Conservation (phyloP, 2,797 vertebrate genomes). For the Remorina albescens region DNA sequence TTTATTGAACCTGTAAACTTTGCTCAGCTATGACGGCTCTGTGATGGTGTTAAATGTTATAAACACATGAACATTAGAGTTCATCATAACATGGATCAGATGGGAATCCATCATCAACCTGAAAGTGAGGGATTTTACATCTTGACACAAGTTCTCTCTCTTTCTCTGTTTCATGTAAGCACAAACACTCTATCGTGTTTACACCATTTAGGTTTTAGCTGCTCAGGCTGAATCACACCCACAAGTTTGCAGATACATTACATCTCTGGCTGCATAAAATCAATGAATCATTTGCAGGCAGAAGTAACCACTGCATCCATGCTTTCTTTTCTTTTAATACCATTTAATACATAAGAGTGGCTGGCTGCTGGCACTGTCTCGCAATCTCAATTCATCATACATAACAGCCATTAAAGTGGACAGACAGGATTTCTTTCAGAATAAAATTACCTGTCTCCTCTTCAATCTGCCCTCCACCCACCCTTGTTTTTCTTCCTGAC, state of each 20-base stretch:
- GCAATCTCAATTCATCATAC: constrained; percentile 60
- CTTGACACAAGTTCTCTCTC: constrained; percentile 4
- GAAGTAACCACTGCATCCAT: constrained; percentile 25
- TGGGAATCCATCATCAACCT: constrained; percentile 40
- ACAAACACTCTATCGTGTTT: constrained; percentile 37
- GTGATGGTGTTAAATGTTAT: not conserved
- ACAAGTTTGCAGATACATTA: constrained; percentile 51
- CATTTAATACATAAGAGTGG: constrained; percentile 42
- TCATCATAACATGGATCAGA: not conserved
- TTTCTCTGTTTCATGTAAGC: not conserved
- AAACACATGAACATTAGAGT: constrained; percentile 10
- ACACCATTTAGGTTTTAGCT: constrained; percentile 46
- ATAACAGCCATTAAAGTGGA: constrained; percentile 45
- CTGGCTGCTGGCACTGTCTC: constrained; percentile 41
- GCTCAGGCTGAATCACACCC: constrained; percentile 48
- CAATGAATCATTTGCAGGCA: constrained; percentile 50
- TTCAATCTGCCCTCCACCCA: constrained; percentile 44
- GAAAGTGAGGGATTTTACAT: constrained; percentile 9
- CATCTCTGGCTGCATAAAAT: constrained; percentile 54
- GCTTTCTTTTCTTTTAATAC: constrained; percentile 48
- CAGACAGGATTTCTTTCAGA: constrained; percentile 45
- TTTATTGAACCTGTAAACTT: constrained; percentile 3
- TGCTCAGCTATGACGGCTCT: not conserved
- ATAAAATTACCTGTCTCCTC: constrained; percentile 49
- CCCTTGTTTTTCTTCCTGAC: constrained; percentile 42